phyloP scores from a whole-genome alignment of 2,113 vertebrate species.

The Hydropotes inermis region DNA sequence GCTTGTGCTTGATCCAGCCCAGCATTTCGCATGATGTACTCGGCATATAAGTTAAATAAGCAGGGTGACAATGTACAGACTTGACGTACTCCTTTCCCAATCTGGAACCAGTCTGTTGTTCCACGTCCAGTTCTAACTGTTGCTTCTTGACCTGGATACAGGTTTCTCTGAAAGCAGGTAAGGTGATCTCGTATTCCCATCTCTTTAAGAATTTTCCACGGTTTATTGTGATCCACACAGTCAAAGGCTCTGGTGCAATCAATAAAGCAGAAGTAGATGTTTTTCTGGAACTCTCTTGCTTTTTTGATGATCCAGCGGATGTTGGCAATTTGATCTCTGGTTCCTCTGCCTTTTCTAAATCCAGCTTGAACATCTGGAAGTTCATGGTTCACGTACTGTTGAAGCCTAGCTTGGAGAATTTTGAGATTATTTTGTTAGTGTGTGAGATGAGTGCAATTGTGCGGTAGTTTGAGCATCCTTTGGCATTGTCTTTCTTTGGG shows the following conservation, averaged over 20 bases:
- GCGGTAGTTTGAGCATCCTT: not conserved
- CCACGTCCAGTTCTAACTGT: not conserved
- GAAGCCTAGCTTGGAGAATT: not conserved
- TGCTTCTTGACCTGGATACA: not conserved
- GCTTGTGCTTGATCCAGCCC: not conserved
- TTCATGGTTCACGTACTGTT: not conserved
- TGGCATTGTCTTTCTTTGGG: not conserved
- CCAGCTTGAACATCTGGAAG: not conserved
- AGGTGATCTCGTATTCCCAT: not conserved
- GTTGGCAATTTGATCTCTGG: not conserved
- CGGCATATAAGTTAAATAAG: not conserved
- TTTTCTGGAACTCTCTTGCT: not conserved
- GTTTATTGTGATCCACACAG: not conserved
- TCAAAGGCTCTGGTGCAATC: not conserved
- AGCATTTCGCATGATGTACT: not conserved
- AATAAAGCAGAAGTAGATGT: not conserved
- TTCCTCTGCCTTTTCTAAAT: not conserved
- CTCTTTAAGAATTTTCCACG: not conserved
- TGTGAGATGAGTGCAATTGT: not conserved
- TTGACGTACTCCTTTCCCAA: not conserved
- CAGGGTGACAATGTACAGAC: not conserved
- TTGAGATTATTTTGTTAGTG: not conserved
- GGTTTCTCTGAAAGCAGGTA: not conserved
- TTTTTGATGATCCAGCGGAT: fast-evolving
- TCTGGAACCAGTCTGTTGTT: not conserved